These are phyloP conservation scores for Himalopsyche japonica DNA, from an alignment of 2,888 invertebrate genomes.

Conservation along the genomic window DNA sequence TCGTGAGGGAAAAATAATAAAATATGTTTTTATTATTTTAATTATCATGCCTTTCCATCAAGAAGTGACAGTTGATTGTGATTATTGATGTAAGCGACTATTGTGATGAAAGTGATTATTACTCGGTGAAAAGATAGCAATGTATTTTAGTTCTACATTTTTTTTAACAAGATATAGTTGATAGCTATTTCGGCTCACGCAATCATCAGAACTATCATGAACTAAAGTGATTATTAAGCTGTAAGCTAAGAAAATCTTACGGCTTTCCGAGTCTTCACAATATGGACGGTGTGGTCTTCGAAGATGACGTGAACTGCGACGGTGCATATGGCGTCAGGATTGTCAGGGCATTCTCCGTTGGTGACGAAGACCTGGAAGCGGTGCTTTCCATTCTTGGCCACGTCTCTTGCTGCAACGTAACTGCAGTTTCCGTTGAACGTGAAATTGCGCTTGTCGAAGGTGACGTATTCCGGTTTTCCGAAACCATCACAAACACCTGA, in stretches of 20 bases:
- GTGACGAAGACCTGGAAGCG: conserved; percentile 68
- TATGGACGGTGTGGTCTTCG: conserved; percentile 65
- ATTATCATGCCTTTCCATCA: too few species aligned
- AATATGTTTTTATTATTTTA: too few species aligned
- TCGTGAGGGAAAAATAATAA: too few species aligned
- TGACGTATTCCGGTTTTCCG: conserved; percentile 79
- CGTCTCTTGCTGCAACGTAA: conserved; percentile 75
- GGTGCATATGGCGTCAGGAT: conserved; percentile 63
- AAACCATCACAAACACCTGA: conserved; percentile 70
- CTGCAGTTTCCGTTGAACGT: conserved; percentile 85
- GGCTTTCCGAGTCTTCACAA: conserved; percentile 47
- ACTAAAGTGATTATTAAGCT: too few species aligned
- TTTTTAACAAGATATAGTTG: too few species aligned
- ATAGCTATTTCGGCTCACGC: too few species aligned
- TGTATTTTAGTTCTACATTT: too few species aligned
- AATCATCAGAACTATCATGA: too few species aligned
- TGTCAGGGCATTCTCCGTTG: conserved; percentile 69
- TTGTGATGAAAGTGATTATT: too few species aligned
- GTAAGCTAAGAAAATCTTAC: background rate
- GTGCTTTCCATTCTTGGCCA: conserved; percentile 58
- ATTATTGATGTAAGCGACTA: too few species aligned
- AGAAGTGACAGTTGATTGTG: too few species aligned
- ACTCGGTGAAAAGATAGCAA: too few species aligned
- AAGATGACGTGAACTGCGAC: conserved; percentile 70
- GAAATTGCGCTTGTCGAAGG: conserved; percentile 80